Percentiles rank a stretch among this genome's conserved stretches.
Evolutionary conservation across 2,888 invertebrate genomes (phyloP).

Genomic region (Epirrhoe tristata): DNA sequence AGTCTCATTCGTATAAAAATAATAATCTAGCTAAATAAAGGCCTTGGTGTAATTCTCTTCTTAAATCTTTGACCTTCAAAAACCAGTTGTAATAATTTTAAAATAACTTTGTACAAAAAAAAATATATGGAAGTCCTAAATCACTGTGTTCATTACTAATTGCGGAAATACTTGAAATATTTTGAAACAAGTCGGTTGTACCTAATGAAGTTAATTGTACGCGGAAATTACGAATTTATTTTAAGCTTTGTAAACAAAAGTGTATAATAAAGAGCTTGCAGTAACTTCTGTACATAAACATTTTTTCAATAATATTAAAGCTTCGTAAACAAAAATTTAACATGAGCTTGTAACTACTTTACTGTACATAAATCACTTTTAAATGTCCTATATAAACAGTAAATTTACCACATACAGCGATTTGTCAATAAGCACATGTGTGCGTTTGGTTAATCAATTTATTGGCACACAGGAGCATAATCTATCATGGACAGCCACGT

Average conservation of each 20-base stretch:
- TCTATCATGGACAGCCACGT: slow-evolving; percentile 71
- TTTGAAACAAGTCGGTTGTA: background rate
- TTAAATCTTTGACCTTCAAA: background rate
- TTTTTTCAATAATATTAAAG: no score
- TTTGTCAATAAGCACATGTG: slow-evolving; percentile 5
- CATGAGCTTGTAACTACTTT: no score
- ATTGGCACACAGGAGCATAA: slow-evolving; percentile 59
- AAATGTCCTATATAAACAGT: background rate
- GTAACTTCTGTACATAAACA: no score
- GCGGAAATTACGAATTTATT: background rate
- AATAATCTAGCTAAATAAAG: no score
- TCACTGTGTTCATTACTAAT: background rate
- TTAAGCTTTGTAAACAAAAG: no score
- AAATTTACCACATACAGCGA: background rate
- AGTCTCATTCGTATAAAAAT: no score
- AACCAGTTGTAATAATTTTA: background rate
- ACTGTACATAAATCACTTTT: no score
- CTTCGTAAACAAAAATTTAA: no score
- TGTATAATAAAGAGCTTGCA: no score
- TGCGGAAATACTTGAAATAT: background rate
- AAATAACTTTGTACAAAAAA: background rate
- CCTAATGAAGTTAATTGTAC: background rate
- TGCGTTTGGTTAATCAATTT: slow-evolving; percentile 47
- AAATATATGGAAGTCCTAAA: background rate
- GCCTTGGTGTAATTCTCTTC: no score